These are phyloP conservation scores for Megalops atlanticus DNA, from an alignment of 2,113 vertebrate species.

Conservation along the genomic window DNA sequence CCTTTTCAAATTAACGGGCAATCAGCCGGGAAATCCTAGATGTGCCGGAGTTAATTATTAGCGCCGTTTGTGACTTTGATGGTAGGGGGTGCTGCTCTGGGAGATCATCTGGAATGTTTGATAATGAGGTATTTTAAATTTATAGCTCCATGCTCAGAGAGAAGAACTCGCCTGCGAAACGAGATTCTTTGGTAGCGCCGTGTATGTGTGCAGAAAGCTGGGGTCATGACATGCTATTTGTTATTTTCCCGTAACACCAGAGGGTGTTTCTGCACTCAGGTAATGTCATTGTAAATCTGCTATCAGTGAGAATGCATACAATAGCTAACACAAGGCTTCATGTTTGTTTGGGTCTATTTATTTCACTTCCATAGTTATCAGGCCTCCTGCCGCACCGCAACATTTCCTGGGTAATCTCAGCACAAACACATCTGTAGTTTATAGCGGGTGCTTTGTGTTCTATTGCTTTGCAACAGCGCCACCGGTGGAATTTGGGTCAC, in stretches of 20 bases:
- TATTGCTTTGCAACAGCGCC: constrained; percentile 35
- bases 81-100: not conserved
- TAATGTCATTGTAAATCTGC: not conserved
- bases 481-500: constrained; percentile 20
- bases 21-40: constrained; percentile 7
- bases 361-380: constrained; percentile 11
- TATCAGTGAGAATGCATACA: not conserved
- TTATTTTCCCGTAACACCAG: not conserved
- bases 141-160: not conserved
- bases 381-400: not conserved
- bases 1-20: constrained; percentile 8
- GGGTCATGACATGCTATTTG: not conserved
- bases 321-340: not conserved
- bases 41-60: constrained; percentile 17
- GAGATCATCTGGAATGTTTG: not conserved
- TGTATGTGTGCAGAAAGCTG: not conserved
- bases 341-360: not conserved
- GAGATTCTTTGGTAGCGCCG: not conserved
- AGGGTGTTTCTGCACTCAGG: not conserved
- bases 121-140: not conserved
- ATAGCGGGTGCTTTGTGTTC: not conserved
- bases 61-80: not conserved
- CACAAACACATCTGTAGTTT: not conserved
- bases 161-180: not conserved
- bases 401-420: constrained; percentile 1